Evolutionary conservation across 2,113 vertebrate genomes (phyloP), one percentile per base, ranked within the genome.

Genomic region (Petrocephalus zakoni): DNA sequence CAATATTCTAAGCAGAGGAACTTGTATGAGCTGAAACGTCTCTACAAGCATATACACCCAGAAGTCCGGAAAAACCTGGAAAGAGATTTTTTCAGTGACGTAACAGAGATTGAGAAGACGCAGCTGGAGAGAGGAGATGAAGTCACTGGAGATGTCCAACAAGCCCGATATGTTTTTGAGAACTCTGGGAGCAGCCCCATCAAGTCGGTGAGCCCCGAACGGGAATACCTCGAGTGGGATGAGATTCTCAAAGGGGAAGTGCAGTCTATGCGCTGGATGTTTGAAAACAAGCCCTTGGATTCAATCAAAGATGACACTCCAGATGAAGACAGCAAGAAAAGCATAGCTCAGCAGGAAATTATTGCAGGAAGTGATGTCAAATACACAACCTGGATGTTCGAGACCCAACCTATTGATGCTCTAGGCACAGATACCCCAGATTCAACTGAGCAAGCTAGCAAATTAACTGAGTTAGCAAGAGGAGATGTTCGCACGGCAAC

Each of bases 161-260:
- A 96, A 91, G 92, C 93, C 2, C 93, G 94, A 56, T 96, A 95
- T 15, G 91, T 95, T 87, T 97, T 98, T 93, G 96, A 98, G 94
- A 96, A 96, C 87, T 94, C 94, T 0, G 94, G 93, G 25, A 92
- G 91, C 83, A 93, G 91, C 78, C 94, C 94, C 75, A 95, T 95
- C 37, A 94, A 91, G 85, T 92, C 95, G 88, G 93, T 95, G 5
- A 97, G 94, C 87, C 93, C 94, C 0, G 95, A 96, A 91, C 93
- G 96, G 89, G 96, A 97, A 88, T 94, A 91, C 55, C 49, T 97
- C 88, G 95, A 97, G 58, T 96, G 96, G 96, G 93, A 94, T 75
- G 96, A 99, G 93, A 98, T 97, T 91, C 93, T 96, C 5, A 97
- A 95, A 94, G 96, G 96, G 1, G 96, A 97, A 86, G 95, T 98